Conservation (phyloP, 2,113 vertebrate genomes). For the Notechis scutatus region DNA sequence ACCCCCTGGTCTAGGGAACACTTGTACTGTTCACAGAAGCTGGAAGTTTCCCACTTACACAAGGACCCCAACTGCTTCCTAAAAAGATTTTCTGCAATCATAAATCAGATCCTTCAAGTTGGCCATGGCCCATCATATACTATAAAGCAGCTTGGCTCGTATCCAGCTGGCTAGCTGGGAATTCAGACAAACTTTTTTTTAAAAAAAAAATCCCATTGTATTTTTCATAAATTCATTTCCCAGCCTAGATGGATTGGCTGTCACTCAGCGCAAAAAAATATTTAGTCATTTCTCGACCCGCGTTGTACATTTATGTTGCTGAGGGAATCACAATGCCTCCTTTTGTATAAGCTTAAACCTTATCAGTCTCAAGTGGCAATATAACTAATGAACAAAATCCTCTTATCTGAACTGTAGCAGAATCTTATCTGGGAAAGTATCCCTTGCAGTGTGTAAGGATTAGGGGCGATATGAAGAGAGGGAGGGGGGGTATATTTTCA, state of each 20-base stretch:
- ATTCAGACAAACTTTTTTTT: background rate
- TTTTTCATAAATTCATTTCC: background rate
- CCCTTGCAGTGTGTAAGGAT: background rate
- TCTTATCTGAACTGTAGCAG: background rate
- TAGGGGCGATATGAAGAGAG: background rate
- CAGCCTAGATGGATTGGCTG: background rate
- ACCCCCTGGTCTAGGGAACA: background rate
- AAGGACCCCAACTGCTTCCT: background rate
- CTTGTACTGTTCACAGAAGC: background rate
- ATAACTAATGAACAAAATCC: background rate
- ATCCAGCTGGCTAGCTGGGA: background rate
- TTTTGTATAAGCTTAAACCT: background rate
- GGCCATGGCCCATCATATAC: background rate
- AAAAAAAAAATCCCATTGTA: background rate
- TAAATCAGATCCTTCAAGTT: background rate
- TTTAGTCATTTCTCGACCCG: background rate
- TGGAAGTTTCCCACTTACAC: background rate
- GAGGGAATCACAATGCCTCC: background rate
- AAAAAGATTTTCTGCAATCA: background rate
- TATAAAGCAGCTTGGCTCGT: background rate
- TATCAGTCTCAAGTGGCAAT: background rate
- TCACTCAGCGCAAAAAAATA: background rate
- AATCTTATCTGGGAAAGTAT: background rate
- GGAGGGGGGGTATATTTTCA: background rate
- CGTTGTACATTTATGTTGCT: background rate